These are phyloP conservation scores for Pocillopora meandrina DNA, from an alignment of 92 coral and sea anemone genomes.

Conservation along the genomic window DNA sequence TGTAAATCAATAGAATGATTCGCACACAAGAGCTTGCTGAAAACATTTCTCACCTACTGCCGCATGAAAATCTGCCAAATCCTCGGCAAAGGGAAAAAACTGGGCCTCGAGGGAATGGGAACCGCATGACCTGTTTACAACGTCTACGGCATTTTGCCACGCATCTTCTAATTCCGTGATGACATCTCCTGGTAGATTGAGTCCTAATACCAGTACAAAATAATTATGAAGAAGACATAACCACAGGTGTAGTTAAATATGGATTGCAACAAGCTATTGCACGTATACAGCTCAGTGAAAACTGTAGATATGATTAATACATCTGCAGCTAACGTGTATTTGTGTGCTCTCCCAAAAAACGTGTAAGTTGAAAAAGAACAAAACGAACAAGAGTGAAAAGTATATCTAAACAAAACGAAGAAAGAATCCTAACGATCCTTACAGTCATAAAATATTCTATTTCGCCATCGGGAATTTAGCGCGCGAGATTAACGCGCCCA, in stretches of 20 bases:
- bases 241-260: background rate
- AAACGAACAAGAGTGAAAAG: no score
- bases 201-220: background rate
- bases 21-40: no score
- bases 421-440: no score
- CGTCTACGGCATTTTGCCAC: slow-evolving; percentile 12
- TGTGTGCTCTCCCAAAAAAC: no score
- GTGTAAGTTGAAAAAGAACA: no score
- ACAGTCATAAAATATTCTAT: no score
- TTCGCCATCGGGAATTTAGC: no score
- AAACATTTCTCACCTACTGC: background rate
- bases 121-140: background rate
- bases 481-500: background rate
- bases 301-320: no score
- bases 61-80: background rate
- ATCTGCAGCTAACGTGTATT: no score
- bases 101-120: background rate
- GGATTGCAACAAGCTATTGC: background rate
- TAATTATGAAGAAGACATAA: background rate
- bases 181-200: slow-evolving; percentile 17
- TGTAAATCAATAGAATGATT: no score
- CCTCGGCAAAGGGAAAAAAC: slow-evolving; percentile 3
- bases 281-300: no score
- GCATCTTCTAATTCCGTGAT: slow-evolving; percentile 15
- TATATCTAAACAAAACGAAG: no score